Evolutionary conservation across 2,113 vertebrate genomes (phyloP).

Genomic region (Phrynosoma blainvillii): DNA sequence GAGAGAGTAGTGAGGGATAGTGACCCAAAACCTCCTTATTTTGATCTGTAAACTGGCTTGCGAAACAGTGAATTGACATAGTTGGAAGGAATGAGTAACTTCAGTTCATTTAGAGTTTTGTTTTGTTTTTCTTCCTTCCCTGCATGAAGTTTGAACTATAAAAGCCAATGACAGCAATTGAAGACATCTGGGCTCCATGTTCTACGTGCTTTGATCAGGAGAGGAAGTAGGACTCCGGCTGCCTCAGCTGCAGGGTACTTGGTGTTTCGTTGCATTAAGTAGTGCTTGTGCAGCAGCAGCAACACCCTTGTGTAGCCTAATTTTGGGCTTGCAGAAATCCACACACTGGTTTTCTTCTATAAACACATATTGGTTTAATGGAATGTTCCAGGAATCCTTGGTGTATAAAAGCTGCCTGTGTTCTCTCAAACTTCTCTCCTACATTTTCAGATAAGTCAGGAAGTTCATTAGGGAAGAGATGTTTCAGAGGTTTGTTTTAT

Average conservation of each 20-base stretch:
- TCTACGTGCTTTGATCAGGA: constrained; percentile 32
- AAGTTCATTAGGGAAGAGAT: background rate
- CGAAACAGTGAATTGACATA: constrained; percentile 46
- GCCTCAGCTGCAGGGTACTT: constrained; percentile 21
- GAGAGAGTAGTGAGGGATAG: background rate
- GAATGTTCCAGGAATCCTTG: background rate
- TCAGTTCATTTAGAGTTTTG: constrained; percentile 24
- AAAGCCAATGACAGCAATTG: constrained; percentile 44
- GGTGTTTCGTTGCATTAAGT: background rate
- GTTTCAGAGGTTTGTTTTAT: constrained; percentile 15
- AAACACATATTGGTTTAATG: background rate
- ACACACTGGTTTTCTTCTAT: background rate
- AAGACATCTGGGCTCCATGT: constrained; percentile 50
- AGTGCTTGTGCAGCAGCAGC: constrained; percentile 7
- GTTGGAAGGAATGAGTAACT: constrained; percentile 37
- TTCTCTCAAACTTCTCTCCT: constrained; percentile 26
- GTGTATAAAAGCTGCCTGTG: background rate
- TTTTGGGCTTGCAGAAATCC: constrained; percentile 11
- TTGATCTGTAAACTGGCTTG: constrained; percentile 43
- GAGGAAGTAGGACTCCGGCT: constrained; percentile 30
- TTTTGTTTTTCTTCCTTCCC: background rate
- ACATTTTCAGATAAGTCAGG: constrained; percentile 5
- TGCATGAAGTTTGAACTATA: constrained; percentile 42
- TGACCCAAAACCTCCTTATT: constrained; percentile 14
- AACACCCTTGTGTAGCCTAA: constrained; percentile 1